Base-by-base conservation (phyloP, 2,797 vertebrate genomes). In the Typhlichthys eigenmanni region DNA sequence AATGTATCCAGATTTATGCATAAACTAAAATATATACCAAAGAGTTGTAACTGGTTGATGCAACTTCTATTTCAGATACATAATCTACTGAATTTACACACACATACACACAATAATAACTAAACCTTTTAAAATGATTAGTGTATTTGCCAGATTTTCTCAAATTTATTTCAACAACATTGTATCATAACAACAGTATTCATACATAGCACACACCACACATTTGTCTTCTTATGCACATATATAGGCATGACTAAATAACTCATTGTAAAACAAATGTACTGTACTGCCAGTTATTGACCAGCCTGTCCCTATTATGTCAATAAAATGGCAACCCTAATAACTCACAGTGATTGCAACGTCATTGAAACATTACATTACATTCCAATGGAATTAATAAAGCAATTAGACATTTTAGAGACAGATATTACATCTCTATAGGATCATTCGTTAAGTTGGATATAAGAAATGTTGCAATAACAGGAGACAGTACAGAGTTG, bases 251-350 rank as follows among this genome's bases (percentile, higher is more conserved):
- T 64, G 58, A 50, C 59, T 62, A 46, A 13, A 60, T 13, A 19
- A 47, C 52, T 66, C 67, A 79, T 64, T 60, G 61, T 58, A 74
- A 73, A 64, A 72, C 69, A 50, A 74, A 73, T 64, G 74, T 70
- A 52, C 24, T 29, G 24, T 29, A 29, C 24, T 29, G 58, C 64
- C 70, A 43, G 58, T 52, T 88, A 91, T 91, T 83, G 90, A 92
- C 79, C 81, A 68, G 70, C 51, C 61, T 80, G 87, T 55, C 79
- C 86, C 76, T 78, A 83, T 88, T 90, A 76, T 88, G 88, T 90
- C 91, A 90, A 67, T 68, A 60, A 76, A 66, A 76, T 81, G 66
- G 75, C 66, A 60, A 80, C 72, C 59, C 76, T 81, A 82, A 87
- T 86, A 88, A 89, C 82, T 91, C 87, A 89, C 59, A 80, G 50